phyloP scores from a whole-genome alignment of 2,113 vertebrate genomes.

The Thalassarche chlororhynchos region DNA sequence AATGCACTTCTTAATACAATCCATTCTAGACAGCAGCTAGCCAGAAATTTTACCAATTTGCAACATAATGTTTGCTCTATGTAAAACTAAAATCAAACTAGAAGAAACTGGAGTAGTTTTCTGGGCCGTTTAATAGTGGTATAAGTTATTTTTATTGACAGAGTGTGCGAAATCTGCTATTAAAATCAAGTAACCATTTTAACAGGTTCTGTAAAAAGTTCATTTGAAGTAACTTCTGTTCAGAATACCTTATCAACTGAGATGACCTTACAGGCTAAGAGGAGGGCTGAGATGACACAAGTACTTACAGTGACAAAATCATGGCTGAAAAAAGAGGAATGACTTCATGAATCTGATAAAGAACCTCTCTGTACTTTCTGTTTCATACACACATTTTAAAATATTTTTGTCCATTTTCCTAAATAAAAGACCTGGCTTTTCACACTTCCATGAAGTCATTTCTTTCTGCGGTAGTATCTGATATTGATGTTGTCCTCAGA shows the following conservation, averaged over 20 bases:
- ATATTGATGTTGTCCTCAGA: neutral
- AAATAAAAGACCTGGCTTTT: neutral
- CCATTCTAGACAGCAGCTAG: neutral
- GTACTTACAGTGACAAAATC: neutral
- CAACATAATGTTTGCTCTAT: neutral
- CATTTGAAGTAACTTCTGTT: neutral
- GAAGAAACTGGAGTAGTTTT: neutral
- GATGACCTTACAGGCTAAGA: neutral
- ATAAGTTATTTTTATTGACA: neutral
- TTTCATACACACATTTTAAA: neutral
- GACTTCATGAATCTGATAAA: neutral
- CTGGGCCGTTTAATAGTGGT: neutral
- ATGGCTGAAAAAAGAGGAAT: neutral
- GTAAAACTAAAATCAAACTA: neutral
- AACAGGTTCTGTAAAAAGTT: neutral
- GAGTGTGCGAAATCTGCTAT: neutral
- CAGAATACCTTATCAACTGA: neutral
- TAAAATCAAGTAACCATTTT: conserved; percentile 10
- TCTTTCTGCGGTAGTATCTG: neutral
- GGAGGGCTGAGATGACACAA: neutral
- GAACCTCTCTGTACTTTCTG: neutral
- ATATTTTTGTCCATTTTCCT: neutral
- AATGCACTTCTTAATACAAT: neutral
- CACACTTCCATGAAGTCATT: neutral
- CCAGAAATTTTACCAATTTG: neutral